Conservation (phyloP, 2,113 vertebrate genomes). For the Oreochromis aureus region DNA sequence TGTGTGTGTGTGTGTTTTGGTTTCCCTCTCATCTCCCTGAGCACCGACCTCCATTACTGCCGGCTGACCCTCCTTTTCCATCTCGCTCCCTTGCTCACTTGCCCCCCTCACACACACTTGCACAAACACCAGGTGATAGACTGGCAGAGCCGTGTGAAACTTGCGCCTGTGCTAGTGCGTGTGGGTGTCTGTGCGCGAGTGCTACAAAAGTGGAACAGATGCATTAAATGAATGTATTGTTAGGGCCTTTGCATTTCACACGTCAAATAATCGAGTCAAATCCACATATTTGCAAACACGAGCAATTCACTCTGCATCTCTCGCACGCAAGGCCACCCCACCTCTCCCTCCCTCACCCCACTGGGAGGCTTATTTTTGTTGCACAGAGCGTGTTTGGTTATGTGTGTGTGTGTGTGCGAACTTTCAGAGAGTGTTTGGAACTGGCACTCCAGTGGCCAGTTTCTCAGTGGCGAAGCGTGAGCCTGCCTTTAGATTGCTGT, state of each 20-base stretch:
- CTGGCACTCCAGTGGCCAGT: slow-evolving; percentile 54
- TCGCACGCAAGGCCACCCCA: neutral
- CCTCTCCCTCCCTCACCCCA: neutral
- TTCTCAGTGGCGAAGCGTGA: slow-evolving; percentile 66
- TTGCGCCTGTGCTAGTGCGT: neutral
- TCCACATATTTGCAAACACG: slow-evolving; percentile 25
- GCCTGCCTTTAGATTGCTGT: slow-evolving; percentile 75
- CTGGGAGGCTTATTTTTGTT: neutral
- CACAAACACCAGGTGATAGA: neutral
- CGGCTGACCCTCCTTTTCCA: slow-evolving; percentile 44
- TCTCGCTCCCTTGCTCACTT: slow-evolving; percentile 26
- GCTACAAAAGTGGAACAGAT: neutral
- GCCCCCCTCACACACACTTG: neutral
- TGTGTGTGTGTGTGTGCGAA: neutral
- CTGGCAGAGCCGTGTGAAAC: neutral
- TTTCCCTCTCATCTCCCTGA: slow-evolving; percentile 53
- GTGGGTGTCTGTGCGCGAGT: neutral
- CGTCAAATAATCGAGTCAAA: slow-evolving; percentile 4
- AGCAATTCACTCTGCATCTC: neutral
- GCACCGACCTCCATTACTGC: slow-evolving; percentile 65
- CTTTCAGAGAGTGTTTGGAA: slow-evolving; percentile 32
- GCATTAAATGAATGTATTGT: neutral
- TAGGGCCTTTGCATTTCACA: neutral
- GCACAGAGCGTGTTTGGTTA: neutral
- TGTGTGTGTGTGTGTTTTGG: neutral